Base-by-base conservation (phyloP, 92 coral and sea anemone genomes). In the Porites cylindrica region DNA sequence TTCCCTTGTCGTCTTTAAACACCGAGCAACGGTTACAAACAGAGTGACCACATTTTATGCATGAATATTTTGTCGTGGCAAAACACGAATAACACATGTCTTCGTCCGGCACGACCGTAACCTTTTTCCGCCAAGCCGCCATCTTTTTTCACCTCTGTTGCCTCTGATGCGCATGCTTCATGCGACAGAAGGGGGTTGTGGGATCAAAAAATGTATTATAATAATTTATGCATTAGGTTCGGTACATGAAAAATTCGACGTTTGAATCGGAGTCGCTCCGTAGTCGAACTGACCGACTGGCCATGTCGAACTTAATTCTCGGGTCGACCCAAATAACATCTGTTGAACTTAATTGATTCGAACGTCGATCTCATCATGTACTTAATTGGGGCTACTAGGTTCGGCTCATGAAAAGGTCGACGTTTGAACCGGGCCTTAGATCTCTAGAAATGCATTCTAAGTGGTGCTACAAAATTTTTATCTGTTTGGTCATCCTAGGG, bases 1-100 rank as follows among this genome's bases (percentile, higher is more conserved):
- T 77, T 69, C 73, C 93, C 74, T 90, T 90, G 71, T 90, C 78
- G 64, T 74, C 76, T 53, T 90, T 78, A 69, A 85, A 80, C 53
- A 85, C 77, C 56, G 77, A 90, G 76, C 86, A 85, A 61, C 69
- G 75, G 59, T 75, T 79, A 86, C 90, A 85, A 51, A 68, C 26
- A 43, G 81, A 43, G 72, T 10, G 26, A 7, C 70, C 66, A 77
- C 89, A 85, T 59, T 81, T 81, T 69, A 84, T 38, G 75, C 89
- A 89, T 54, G 85, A 62, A 85, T 84, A 72, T 70, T 90, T 85
- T 26, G 90, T 90, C 71, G 79, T 76, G 70, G 51, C 71, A 74
- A 77, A 89, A 72, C 92, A 89, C 43, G 81, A 66, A 74, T 70
- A 60, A 66, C 89, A 84, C 84, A 81, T 81, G 66, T 81, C 66